Percentiles rank a stretch among this genome's conserved stretches.
These are phyloP conservation scores for Condylostylus longicornis DNA, from an alignment of 1,140 invertebrate genomes.

Conservation along the genomic window DNA sequence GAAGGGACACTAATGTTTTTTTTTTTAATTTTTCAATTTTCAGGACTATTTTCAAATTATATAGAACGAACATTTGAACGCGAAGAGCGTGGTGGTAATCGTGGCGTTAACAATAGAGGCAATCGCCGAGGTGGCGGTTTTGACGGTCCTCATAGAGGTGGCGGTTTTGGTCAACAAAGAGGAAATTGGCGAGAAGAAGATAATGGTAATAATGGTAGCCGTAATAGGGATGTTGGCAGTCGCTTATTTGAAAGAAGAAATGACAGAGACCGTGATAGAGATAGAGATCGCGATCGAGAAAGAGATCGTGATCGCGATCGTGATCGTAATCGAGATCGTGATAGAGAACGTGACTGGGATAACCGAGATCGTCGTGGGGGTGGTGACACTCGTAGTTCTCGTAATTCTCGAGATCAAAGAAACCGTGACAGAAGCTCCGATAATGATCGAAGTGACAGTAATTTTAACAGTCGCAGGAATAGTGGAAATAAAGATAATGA, in stretches of 20 bases:
- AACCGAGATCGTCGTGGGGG: constrained; percentile 1
- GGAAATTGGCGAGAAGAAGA: constrained; percentile 6
- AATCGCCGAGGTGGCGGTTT: constrained; percentile 24
- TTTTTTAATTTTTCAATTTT: constrained; percentile 5
- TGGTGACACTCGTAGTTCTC: background rate
- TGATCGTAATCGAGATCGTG: constrained; percentile 6
- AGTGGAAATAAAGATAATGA: background rate
- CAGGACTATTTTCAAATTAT: constrained; percentile 30
- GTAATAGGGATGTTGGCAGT: constrained; percentile 13
- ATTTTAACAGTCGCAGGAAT: background rate
- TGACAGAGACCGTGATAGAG: constrained; percentile 16
- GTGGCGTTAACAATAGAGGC: constrained; percentile 31
- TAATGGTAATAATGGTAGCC: constrained; percentile 1
- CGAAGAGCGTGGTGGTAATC: constrained; percentile 20
- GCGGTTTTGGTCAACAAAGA: constrained; percentile 16
- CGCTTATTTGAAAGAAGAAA: constrained; percentile 24
- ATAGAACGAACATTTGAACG: constrained; percentile 24
- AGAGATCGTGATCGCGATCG: constrained; percentile 7
- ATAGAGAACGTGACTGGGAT: constrained; percentile 2
- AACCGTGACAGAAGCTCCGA: background rate
- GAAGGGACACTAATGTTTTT: background rate
- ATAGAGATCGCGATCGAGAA: constrained; percentile 15
- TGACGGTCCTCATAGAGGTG: constrained; percentile 23
- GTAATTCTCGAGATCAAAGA: background rate
- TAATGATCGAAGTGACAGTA: background rate